Evolutionary conservation across 2,113 vertebrate genomes (phyloP).

Genomic region (Castor canadensis): DNA sequence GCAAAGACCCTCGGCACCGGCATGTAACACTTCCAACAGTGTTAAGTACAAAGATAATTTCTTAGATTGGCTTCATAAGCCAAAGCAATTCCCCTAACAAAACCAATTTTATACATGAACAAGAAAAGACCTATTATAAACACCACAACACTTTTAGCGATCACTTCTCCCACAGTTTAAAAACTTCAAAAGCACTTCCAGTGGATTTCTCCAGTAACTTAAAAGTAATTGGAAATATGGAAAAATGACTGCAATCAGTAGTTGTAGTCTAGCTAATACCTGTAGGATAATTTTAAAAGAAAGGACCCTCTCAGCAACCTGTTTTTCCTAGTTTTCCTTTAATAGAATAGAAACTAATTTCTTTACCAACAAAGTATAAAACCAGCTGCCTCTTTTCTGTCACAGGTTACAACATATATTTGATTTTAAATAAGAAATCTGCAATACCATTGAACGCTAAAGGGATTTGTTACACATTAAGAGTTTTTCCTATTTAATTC

Average conservation of each 20-base stretch:
- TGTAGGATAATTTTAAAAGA: neutral
- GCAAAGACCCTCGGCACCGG: too few relatives aligned
- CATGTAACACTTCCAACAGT: neutral
- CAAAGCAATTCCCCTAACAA: conserved; percentile 8
- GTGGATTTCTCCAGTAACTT: neutral
- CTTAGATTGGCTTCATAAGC: conserved; percentile 14
- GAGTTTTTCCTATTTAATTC: conserved; percentile 21
- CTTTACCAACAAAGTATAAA: conserved; percentile 32
- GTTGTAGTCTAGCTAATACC: neutral
- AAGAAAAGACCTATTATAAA: conserved; percentile 42
- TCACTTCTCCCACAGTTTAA: neutral
- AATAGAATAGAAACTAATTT: conserved; percentile 33
- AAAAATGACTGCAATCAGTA: neutral
- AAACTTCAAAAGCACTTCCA: neutral
- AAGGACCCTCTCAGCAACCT: neutral
- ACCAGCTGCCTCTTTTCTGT: conserved; percentile 23
- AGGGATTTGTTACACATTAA: conserved; percentile 25
- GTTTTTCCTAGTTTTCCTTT: conserved; percentile 19
- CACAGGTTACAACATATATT: neutral
- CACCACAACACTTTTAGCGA: neutral
- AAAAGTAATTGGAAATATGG: neutral
- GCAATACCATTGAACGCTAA: neutral
- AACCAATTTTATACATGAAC: conserved; percentile 10
- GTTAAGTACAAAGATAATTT: neutral
- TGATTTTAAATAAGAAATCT: conserved; percentile 46